phyloP scores from a whole-genome alignment of 2,113 vertebrate species.

The Cynopterus brachyotis region DNA sequence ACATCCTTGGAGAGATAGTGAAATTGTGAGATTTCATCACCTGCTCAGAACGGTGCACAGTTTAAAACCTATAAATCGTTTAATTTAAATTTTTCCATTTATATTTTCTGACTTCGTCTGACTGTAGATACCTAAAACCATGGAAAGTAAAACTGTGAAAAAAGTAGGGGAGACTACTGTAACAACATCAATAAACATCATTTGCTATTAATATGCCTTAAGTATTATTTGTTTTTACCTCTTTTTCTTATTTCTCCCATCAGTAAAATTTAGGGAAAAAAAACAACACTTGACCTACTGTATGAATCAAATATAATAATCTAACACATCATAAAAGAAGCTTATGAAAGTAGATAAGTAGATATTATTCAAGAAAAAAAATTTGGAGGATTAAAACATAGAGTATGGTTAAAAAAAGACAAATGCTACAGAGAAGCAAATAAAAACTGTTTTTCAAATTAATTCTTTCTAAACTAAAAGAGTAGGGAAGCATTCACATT shows the following conservation, averaged over 20 bases:
- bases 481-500: neutral
- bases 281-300: neutral
- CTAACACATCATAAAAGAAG: neutral
- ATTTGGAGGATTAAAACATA: neutral
- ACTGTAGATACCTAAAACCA: neutral
- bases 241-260: neutral
- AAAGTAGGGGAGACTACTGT: neutral
- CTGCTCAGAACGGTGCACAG: too few species aligned
- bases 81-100: too few species aligned
- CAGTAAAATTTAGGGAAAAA: neutral
- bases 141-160: neutral
- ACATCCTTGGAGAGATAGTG: too few species aligned
- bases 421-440: neutral
- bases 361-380: neutral
- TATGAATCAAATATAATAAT: neutral
- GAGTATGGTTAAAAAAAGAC: neutral
- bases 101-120: neutral
- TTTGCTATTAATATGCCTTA: neutral
- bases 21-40: too few species aligned
- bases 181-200: neutral
- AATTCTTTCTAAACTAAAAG: neutral
- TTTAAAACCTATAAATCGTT: too few species aligned
- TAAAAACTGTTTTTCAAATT: neutral
- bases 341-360: neutral
- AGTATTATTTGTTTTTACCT: neutral